Percentiles rank a stretch among this genome's conserved stretches.
These are phyloP conservation scores for Keiferia lycopersicella DNA, from an alignment of 2,888 invertebrate species.

Conservation along the genomic window DNA sequence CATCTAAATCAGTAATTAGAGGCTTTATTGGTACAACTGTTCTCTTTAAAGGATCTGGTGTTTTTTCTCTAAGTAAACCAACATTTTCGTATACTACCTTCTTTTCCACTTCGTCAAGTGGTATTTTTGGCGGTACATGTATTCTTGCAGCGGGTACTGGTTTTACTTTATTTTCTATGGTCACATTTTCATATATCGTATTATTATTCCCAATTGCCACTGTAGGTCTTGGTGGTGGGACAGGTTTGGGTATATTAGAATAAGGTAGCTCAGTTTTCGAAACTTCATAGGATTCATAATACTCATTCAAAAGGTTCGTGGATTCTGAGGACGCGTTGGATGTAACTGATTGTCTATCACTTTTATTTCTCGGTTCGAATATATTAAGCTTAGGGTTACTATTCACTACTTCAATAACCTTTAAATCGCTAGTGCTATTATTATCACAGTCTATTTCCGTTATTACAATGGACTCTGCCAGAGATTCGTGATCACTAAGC, in stretches of 20 bases:
- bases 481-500: constrained; percentile 61
- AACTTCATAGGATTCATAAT: constrained; percentile 71
- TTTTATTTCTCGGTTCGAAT: constrained; percentile 60
- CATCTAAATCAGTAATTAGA: constrained; percentile 43
- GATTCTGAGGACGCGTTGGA: constrained; percentile 58
- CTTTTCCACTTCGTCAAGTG: constrained; percentile 46
- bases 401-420: constrained; percentile 57
- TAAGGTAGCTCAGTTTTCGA: constrained; percentile 29
- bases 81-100: constrained; percentile 68
- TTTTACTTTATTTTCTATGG: constrained; percentile 43
- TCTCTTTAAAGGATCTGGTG: constrained; percentile 60
- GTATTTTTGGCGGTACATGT: constrained; percentile 56
- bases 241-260: constrained; percentile 44
- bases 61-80: constrained; percentile 47
- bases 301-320: constrained; percentile 64
- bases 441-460: constrained; percentile 50
- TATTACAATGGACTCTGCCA: constrained; percentile 51
- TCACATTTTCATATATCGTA: constrained; percentile 67
- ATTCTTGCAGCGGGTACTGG: constrained; percentile 69
- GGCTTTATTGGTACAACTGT: constrained; percentile 43
- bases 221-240: constrained; percentile 62
- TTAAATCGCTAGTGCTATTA: constrained; percentile 35
- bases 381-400: constrained; percentile 53
- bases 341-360: constrained; percentile 48
- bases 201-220: constrained; percentile 36